Conservation (phyloP, 2,797 vertebrate genomes). For the Sciaenops ocellatus region DNA sequence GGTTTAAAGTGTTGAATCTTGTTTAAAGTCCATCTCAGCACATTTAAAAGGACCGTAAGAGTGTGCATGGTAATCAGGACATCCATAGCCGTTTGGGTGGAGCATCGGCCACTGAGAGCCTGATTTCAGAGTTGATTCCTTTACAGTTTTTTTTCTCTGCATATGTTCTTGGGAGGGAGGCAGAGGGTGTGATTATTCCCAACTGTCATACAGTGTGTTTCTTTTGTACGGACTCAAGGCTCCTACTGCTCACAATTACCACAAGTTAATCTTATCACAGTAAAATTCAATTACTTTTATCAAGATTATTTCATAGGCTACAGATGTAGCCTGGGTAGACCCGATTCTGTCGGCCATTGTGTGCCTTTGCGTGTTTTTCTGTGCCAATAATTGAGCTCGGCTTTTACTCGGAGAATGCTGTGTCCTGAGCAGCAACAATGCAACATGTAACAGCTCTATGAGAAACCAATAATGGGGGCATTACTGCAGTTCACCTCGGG, state of each 20-base stretch:
- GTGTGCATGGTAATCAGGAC: slow-evolving; percentile 90
- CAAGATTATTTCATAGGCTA: slow-evolving; percentile 93
- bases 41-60: slow-evolving; percentile 91
- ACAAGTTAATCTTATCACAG: slow-evolving; percentile 96
- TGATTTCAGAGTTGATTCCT: slow-evolving; percentile 80
- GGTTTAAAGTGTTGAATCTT: slow-evolving; percentile 94
- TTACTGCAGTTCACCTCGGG: slow-evolving; percentile 90
- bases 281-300: slow-evolving; percentile 99
- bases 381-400: slow-evolving; percentile 86
- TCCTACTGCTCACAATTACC: slow-evolving; percentile 92
- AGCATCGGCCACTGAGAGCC: slow-evolving; percentile 81
- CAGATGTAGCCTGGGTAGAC: slow-evolving; percentile 84
- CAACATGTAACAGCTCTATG: slow-evolving; percentile 89
- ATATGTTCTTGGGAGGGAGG: slow-evolving; percentile 55
- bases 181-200: slow-evolving; percentile 86
- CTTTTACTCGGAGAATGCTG: slow-evolving; percentile 81
- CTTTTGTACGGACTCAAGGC: slow-evolving; percentile 87
- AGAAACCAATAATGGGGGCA: slow-evolving; percentile 91
- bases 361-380: slow-evolving; percentile 80
- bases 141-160: slow-evolving; percentile 42
- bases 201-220: slow-evolving; percentile 87
- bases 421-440: slow-evolving; percentile 87
- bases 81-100: slow-evolving; percentile 84
- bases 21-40: slow-evolving; percentile 96
- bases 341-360: slow-evolving; percentile 86